Evolutionary conservation across 2,888 invertebrate genomes (phyloP).

Genomic region (Protodeltote pygarga): DNA sequence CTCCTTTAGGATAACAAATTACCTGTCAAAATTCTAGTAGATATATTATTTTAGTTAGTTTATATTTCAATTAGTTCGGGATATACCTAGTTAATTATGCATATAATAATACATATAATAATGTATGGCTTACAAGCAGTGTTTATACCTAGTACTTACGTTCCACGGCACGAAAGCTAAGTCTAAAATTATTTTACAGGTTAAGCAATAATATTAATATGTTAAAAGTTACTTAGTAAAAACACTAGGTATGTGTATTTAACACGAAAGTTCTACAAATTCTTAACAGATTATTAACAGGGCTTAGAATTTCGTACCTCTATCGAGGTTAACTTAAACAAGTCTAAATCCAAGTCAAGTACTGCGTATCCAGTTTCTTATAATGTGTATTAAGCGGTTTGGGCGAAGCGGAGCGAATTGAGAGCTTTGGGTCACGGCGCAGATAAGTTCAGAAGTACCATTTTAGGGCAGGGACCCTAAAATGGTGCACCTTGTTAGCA

Average conservation of each 20-base stretch:
- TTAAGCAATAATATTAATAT: no score
- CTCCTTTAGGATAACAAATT: slow-evolving; percentile 18
- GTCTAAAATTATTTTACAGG: no score
- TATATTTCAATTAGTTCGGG: slow-evolving; percentile 6
- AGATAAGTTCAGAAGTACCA: neutral
- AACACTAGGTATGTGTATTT: no score
- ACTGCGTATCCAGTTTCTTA: slow-evolving; percentile 39
- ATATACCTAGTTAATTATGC: neutral
- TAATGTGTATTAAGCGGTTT: slow-evolving; percentile 37
- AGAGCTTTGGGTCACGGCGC: slow-evolving; percentile 13
- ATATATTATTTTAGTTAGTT: neutral
- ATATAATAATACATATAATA: no score
- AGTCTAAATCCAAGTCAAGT: slow-evolving; percentile 30
- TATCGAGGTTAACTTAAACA: slow-evolving; percentile 31
- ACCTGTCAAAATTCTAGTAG: slow-evolving; percentile 8
- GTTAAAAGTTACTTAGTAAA: no score
- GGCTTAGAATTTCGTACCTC: slow-evolving; percentile 17
- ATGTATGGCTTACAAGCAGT: no score
- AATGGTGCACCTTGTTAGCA: no score
- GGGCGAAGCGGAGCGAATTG: slow-evolving; percentile 40
- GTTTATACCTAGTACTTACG: no score
- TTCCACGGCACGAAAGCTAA: no score
- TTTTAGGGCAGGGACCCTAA: neutral
- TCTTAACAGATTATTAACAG: no score
- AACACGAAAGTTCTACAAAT: no score